These are phyloP conservation scores for Nannoperca obscura DNA, from an alignment of 2,797 vertebrate genomes.

Conservation along the genomic window DNA sequence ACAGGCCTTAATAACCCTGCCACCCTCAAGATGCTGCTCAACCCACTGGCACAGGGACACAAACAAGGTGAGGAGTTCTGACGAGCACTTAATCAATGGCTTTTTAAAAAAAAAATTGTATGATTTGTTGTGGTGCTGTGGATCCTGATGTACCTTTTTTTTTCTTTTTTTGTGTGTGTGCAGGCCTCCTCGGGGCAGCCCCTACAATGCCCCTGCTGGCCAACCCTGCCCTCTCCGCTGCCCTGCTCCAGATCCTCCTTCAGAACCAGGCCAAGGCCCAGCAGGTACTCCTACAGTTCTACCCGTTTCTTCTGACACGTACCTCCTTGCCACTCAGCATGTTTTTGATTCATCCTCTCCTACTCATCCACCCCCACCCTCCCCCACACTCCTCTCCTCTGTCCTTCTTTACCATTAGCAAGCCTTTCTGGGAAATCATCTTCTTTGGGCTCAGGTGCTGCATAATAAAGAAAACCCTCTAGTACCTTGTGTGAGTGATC, in stretches of 20 bases:
- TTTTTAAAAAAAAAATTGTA: neutral
- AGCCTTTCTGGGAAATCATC: conserved; percentile 87
- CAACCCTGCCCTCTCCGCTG: conserved; percentile 89
- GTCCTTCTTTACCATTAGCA: conserved; percentile 81
- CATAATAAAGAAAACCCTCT: conserved; percentile 85
- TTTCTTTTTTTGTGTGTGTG: neutral
- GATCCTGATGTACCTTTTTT: conserved; percentile 15
- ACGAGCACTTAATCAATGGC: neutral
- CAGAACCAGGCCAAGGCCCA: conserved; percentile 89
- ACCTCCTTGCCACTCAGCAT: conserved; percentile 13
- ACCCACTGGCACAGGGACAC: conserved; percentile 89
- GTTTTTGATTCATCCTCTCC: conserved; percentile 46
- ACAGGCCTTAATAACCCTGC: conserved; percentile 90
- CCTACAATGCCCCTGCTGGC: conserved; percentile 88
- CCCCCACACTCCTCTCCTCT: conserved; percentile 38
- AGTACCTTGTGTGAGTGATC: conserved; percentile 85
- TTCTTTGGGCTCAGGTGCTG: conserved; percentile 88
- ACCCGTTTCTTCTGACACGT: neutral
- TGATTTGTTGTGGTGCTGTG: conserved; percentile 3
- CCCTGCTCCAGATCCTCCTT: conserved; percentile 91
- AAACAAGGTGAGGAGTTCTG: conserved; percentile 87
- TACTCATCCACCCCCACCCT: conserved; percentile 14
- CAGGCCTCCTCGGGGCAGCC: conserved; percentile 91
- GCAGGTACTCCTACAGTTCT: conserved; percentile 84
- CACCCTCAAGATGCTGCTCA: conserved; percentile 92